These are phyloP conservation scores for Hydropotes inermis DNA, from an alignment of 2,113 vertebrate genomes.

Conservation along the genomic window DNA sequence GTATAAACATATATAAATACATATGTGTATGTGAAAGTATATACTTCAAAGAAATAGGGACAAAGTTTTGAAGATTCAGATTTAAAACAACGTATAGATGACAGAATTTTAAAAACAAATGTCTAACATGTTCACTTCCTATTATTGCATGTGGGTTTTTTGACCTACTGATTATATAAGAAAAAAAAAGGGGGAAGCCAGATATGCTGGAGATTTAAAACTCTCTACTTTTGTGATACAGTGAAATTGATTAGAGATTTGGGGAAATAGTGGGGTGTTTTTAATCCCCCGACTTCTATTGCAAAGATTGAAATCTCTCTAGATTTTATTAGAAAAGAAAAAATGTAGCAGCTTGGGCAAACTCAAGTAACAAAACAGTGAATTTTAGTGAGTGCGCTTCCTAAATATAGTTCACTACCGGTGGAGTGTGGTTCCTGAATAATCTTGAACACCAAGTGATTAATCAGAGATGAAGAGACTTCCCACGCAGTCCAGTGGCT, in stretches of 20 bases:
- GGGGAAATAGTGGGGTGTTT: neutral
- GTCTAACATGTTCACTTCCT: slow-evolving; percentile 24
- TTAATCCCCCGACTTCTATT: neutral
- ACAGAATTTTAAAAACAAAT: neutral
- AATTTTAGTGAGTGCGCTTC: neutral
- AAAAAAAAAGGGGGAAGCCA: neutral
- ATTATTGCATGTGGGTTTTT: neutral
- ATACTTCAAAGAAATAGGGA: neutral
- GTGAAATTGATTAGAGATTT: neutral
- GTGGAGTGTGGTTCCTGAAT: neutral
- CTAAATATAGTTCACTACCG: neutral
- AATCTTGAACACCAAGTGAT: neutral
- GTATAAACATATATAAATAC: neutral
- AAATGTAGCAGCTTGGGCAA: neutral
- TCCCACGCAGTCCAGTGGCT: neutral
- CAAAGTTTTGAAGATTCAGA: neutral
- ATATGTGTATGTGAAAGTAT: neutral
- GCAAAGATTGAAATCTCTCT: neutral
- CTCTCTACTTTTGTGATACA: slow-evolving; percentile 23
- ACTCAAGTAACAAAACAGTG: neutral
- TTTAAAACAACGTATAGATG: neutral
- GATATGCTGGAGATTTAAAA: slow-evolving; percentile 49
- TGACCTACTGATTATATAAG: slow-evolving; percentile 9
- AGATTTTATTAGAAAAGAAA: neutral
- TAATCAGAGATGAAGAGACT: slow-evolving; percentile 7